Percentiles rank a stretch among this genome's conserved stretches.
These are phyloP conservation scores for Enteromius trimaculatus DNA, from an alignment of 2,797 vertebrate species.

Conservation along the genomic window DNA sequence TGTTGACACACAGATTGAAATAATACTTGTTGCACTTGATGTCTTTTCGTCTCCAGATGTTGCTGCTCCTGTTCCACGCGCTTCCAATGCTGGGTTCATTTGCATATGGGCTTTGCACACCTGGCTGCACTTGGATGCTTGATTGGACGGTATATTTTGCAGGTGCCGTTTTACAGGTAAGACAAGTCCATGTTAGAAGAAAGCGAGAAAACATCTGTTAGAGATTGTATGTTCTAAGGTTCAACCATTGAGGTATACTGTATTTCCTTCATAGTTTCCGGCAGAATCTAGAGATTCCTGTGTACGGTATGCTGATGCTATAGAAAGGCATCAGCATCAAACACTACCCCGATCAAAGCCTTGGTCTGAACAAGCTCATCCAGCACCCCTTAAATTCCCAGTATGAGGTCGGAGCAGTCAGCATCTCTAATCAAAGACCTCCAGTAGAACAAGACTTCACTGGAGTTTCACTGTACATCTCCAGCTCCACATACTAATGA, in stretches of 20 bases:
- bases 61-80: slow-evolving; percentile 85
- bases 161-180: slow-evolving; percentile 87
- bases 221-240: background rate
- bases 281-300: background rate
- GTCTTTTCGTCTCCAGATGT: slow-evolving; percentile 79
- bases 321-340: slow-evolving; percentile 49
- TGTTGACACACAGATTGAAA: slow-evolving; percentile 38
- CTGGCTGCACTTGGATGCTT: slow-evolving; percentile 88
- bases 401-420: slow-evolving; percentile 37
- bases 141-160: slow-evolving; percentile 86
- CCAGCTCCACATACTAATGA: slow-evolving; percentile 51
- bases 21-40: slow-evolving; percentile 11
- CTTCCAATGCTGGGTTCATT: slow-evolving; percentile 84
- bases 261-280: background rate
- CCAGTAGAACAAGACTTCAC: slow-evolving; percentile 33
- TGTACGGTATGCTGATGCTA: slow-evolving; percentile 39
- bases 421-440: slow-evolving; percentile 60
- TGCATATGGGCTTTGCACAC: slow-evolving; percentile 81
- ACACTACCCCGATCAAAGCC: slow-evolving; percentile 51
- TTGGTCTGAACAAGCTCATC: slow-evolving; percentile 56
- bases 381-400: slow-evolving; percentile 38
- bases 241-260: background rate
- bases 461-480: slow-evolving; percentile 36
- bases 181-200: background rate
- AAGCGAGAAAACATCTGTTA: background rate